These are phyloP conservation scores for Pluvianellus socialis DNA, from an alignment of 2,113 vertebrate genomes.

Conservation along the genomic window DNA sequence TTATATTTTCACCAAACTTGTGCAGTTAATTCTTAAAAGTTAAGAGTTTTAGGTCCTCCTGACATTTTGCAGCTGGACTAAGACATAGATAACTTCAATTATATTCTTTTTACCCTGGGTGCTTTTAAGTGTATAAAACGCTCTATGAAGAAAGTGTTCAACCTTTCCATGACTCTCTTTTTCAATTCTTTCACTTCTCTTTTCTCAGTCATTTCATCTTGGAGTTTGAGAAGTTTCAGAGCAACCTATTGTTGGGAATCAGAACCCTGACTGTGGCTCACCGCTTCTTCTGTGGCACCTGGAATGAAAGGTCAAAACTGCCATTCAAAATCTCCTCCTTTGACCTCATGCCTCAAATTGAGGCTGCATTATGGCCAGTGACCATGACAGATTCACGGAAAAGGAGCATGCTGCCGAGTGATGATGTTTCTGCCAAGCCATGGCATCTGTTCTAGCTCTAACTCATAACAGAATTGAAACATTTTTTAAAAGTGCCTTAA, in stretches of 20 bases:
- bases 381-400: neutral
- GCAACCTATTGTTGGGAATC: neutral
- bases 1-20: neutral
- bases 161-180: neutral
- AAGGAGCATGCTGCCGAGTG: neutral
- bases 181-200: neutral
- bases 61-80: neutral
- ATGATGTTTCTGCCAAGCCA: neutral
- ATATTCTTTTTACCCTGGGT: neutral
- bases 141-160: neutral
- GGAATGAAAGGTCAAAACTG: neutral
- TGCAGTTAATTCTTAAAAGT: neutral
- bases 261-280: neutral
- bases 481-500: neutral
- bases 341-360: neutral
- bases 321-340: neutral
- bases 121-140: neutral
- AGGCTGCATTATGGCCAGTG: neutral
- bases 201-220: neutral
- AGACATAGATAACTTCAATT: neutral
- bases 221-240: neutral
- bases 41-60: neutral
- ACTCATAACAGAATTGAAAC: neutral
- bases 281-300: neutral
- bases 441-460: neutral